phyloP scores from a whole-genome alignment of 2,797 vertebrate genomes.

The Champsocephalus esox region DNA sequence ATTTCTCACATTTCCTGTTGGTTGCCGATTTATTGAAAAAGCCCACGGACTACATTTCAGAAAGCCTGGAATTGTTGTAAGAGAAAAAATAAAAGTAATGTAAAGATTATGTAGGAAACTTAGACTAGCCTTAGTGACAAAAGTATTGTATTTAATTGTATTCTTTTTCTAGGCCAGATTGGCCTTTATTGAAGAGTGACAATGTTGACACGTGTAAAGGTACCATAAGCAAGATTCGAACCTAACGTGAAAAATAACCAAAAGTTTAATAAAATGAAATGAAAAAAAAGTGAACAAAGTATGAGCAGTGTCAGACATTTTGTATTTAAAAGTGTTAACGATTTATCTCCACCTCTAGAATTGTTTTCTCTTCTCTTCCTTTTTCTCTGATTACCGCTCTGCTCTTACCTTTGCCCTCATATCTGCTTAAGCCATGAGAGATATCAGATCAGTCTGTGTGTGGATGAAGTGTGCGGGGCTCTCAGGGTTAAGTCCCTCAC shows the following conservation, averaged over 20 bases:
- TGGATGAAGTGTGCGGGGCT: slow-evolving; percentile 63
- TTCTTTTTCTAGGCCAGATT: too few species aligned
- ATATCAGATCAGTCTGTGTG: slow-evolving; percentile 71
- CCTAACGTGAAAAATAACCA: not conserved
- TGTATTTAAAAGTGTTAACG: not conserved
- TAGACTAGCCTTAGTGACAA: not conserved
- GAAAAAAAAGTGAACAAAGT: not conserved
- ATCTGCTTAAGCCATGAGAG: slow-evolving; percentile 68
- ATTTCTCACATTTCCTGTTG: slow-evolving; percentile 34
- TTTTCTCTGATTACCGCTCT: slow-evolving; percentile 26
- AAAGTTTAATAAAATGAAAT: not conserved
- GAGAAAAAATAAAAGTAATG: rapidly evolving
- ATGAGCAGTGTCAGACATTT: not conserved
- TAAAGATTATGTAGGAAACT: not conserved
- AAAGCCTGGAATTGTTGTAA: not conserved
- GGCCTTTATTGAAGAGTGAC: too few species aligned
- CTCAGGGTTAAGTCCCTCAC: slow-evolving; percentile 81
- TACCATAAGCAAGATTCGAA: too few species aligned
- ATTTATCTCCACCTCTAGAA: not conserved
- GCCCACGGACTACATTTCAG: not conserved
- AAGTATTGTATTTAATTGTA: not conserved
- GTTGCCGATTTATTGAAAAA: slow-evolving; percentile 7
- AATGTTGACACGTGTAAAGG: too few species aligned
- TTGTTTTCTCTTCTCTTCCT: slow-evolving; percentile 1
- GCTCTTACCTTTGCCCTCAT: slow-evolving; percentile 62